Percentiles rank a stretch among this genome's conserved stretches.
phyloP scores from a whole-genome alignment of 1,140 invertebrate genomes.

The Meloidogyne hapla region DNA sequence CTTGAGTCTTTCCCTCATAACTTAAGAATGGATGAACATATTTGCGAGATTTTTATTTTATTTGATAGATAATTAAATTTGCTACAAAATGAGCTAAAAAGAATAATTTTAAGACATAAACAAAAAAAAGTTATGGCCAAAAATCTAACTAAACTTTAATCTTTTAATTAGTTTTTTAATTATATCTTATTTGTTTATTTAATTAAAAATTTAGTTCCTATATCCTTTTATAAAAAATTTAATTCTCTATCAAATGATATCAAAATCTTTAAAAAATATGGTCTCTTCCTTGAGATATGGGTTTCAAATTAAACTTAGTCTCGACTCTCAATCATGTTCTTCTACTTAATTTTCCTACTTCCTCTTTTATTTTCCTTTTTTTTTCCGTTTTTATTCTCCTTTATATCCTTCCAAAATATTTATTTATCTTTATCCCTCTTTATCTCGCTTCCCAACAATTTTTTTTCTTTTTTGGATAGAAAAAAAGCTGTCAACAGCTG shows the following conservation, averaged over 20 bases:
- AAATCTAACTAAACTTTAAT: not conserved
- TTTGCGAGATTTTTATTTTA: no score
- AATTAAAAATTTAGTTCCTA: not conserved
- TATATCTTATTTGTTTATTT: not conserved
- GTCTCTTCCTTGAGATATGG: not conserved
- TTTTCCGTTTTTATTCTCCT: not conserved
- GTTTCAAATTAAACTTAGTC: not conserved
- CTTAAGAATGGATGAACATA: not conserved
- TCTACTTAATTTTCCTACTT: not conserved
- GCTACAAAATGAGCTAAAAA: not conserved
- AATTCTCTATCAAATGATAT: not conserved
- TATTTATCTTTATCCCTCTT: not conserved
- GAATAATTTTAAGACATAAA: not conserved
- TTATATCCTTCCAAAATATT: not conserved
- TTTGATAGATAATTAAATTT: not conserved
- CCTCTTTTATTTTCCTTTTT: not conserved
- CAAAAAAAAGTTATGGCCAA: not conserved
- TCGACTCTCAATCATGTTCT: not conserved
- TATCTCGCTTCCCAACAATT: not conserved
- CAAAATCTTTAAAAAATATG: not conserved
- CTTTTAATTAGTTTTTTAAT: not conserved
- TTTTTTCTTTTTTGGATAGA: not conserved
- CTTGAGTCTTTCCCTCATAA: not conserved
- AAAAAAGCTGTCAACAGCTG: not conserved
- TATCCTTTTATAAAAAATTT: not conserved